Conservation (phyloP, 1,140 invertebrate genomes). For the Drosophila carrolli region DNA sequence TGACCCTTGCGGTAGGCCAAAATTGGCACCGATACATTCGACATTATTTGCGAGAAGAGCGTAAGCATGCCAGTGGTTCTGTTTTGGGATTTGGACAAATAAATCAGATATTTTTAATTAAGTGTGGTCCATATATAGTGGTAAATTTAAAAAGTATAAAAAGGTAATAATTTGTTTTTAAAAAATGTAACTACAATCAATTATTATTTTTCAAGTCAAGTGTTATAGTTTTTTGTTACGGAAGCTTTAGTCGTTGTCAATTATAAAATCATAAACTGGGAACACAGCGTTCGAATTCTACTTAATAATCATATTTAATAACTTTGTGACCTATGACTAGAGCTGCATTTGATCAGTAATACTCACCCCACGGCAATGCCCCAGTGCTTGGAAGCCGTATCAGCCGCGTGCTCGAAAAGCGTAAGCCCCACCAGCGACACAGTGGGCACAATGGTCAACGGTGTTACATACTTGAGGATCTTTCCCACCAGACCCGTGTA, state of each 20-base stretch:
- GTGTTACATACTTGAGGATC: slow-evolving; percentile 90
- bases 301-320: background rate
- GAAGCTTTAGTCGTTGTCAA: too few relatives aligned
- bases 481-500: slow-evolving; percentile 90
- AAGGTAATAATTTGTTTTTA: too few relatives aligned
- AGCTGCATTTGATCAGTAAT: background rate
- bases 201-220: too few relatives aligned
- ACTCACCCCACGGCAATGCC: slow-evolving; percentile 90
- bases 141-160: too few relatives aligned
- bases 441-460: slow-evolving; percentile 92
- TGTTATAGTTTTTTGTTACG: too few relatives aligned
- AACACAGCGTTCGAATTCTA: too few relatives aligned
- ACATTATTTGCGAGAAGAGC: slow-evolving; percentile 92
- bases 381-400: slow-evolving; percentile 92
- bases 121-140: too few relatives aligned
- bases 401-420: slow-evolving; percentile 91
- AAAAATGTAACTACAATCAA: too few relatives aligned
- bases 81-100: slow-evolving; percentile 69
- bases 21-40: slow-evolving; percentile 88
- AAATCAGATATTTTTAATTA: background rate
- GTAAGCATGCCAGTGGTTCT: slow-evolving; percentile 93
- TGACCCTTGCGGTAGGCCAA: slow-evolving; percentile 87
- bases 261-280: too few relatives aligned
- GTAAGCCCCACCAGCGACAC: slow-evolving; percentile 92
- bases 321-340: background rate